Evolutionary conservation across 2,888 invertebrate species (phyloP).

Genomic region (Neoitamus cyanurus): DNA sequence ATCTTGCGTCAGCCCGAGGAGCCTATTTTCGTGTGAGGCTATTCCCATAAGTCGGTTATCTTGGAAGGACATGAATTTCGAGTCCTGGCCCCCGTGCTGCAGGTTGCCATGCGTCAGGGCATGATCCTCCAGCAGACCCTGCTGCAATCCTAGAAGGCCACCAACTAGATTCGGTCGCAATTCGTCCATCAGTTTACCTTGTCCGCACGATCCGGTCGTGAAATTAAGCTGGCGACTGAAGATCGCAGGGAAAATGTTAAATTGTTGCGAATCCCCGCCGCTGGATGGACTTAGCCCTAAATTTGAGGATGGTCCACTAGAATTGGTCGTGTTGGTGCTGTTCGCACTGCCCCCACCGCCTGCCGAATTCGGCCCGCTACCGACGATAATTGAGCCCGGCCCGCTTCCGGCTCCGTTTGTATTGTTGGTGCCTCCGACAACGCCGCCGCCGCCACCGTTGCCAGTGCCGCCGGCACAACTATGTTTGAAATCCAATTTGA

Average conservation of each 20-base stretch:
- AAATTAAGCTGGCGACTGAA: constrained; percentile 91
- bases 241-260: constrained; percentile 92
- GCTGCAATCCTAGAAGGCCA: constrained; percentile 81
- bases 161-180: constrained; percentile 84
- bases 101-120: constrained; percentile 68
- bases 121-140: constrained; percentile 84
- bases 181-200: constrained; percentile 88
- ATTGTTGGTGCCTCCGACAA: constrained; percentile 53
- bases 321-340: constrained; percentile 44
- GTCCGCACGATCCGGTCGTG: constrained; percentile 75
- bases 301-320: constrained; percentile 58
- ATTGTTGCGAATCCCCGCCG: constrained; percentile 74
- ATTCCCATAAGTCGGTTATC: constrained; percentile 67
- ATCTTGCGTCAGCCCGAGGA: constrained; percentile 67
- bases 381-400: constrained; percentile 52
- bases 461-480: constrained; percentile 76
- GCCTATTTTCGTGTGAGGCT: constrained; percentile 64
- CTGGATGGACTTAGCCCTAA: constrained; percentile 66
- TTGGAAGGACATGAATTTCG: constrained; percentile 68
- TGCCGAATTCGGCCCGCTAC: constrained; percentile 61
- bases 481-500: constrained; percentile 88
- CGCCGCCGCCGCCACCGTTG: constrained; percentile 69
- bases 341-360: constrained; percentile 54
- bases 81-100: constrained; percentile 67
- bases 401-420: constrained; percentile 56